Evolutionary conservation across 2,797 vertebrate species (phyloP).

Genomic region (Molothrus aeneus): DNA sequence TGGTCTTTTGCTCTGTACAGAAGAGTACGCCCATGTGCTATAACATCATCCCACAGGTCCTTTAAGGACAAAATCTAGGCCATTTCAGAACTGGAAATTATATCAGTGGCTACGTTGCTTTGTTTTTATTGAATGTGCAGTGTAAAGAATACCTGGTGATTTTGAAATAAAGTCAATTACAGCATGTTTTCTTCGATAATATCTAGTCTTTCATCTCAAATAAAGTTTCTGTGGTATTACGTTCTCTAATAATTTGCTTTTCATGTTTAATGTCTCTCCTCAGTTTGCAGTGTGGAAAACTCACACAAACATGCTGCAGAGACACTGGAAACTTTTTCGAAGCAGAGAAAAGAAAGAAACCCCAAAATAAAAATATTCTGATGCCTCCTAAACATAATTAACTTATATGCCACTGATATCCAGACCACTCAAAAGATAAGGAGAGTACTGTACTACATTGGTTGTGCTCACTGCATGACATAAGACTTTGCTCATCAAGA

Average conservation of each 20-base stretch:
- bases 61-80: neutral
- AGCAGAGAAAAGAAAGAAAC: neutral
- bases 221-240: neutral
- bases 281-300: neutral
- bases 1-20: neutral
- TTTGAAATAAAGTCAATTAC: neutral
- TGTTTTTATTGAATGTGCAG: neutral
- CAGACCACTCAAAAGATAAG: neutral
- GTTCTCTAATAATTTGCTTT: neutral
- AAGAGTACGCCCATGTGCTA: rapidly evolving
- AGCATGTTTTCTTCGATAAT: neutral
- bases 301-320: neutral
- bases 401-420: neutral
- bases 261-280: neutral
- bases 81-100: neutral
- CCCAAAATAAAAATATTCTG: neutral
- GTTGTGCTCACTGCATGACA: neutral
- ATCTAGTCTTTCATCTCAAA: neutral
- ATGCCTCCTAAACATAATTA: neutral
- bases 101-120: neutral
- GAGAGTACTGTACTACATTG: neutral
- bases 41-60: neutral
- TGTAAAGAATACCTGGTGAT: neutral
- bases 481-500: neutral
- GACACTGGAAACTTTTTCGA: neutral